Evolutionary conservation across 2,113 vertebrate species (phyloP).

Genomic region (Misgurnus mizolepis): DNA sequence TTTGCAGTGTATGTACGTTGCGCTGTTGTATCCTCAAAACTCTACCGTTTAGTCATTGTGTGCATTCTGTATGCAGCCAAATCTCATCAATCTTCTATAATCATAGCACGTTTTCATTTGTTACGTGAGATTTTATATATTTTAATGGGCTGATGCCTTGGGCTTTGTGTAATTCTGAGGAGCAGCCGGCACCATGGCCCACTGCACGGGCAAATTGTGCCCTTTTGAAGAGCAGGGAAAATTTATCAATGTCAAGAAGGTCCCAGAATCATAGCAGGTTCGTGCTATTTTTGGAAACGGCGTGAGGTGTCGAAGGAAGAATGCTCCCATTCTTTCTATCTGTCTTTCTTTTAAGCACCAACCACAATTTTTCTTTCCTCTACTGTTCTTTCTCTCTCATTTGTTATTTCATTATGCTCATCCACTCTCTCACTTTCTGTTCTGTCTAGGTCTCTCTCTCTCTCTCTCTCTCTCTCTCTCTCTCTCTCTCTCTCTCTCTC

Average conservation of each 20-base stretch:
- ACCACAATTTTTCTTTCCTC: background rate
- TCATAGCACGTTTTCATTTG: background rate
- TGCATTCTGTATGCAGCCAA: no score
- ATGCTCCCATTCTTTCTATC: conserved; percentile 39
- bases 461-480: conserved; percentile 24
- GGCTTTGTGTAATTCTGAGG: conserved; percentile 4
- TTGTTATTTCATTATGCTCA: background rate
- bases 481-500: background rate
- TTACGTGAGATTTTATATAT: background rate
- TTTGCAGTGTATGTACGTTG: conserved; percentile 27
- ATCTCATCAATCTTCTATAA: conserved; percentile 5
- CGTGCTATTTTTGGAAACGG: conserved; percentile 51
- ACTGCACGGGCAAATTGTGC: conserved; percentile 38
- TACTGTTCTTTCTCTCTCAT: background rate
- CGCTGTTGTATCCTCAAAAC: background rate
- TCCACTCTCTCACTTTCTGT: conserved; percentile 13
- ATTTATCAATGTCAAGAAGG: conserved; percentile 58
- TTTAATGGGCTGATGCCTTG: conserved; percentile 14
- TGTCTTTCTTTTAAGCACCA: background rate
- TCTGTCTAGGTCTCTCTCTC: conserved; percentile 10
- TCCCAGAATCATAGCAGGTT: conserved; percentile 51
- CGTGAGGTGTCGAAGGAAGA: conserved; percentile 45
- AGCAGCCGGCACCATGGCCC: conserved; percentile 36
- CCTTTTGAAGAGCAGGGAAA: conserved; percentile 52
- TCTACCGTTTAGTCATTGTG: background rate